Percentiles rank a stretch among this genome's conserved stretches.
Conservation (phyloP, 2,113 vertebrate species). For the Sardina pilchardus region DNA sequence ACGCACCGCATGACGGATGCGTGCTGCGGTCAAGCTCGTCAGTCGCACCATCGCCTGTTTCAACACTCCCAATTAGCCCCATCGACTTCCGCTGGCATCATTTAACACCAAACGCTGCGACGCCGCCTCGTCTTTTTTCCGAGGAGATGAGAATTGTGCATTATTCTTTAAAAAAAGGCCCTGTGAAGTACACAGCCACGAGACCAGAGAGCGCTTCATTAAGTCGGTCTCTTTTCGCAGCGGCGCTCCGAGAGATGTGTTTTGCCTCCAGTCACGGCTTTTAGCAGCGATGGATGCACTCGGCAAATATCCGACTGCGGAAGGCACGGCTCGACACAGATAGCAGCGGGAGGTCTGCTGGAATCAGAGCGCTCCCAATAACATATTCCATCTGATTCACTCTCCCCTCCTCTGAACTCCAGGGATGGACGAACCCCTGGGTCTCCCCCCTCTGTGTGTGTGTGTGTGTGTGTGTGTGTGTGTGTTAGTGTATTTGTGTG, state of each 20-base stretch:
- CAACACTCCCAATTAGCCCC: not conserved
- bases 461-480: not conserved
- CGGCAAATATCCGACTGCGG: not conserved
- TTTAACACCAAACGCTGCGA: not conserved
- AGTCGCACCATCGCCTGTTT: not conserved
- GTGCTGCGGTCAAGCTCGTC: not conserved
- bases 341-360: not conserved
- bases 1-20: not conserved
- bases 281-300: not conserved
- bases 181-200: not conserved
- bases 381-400: not conserved
- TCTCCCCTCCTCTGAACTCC: not conserved
- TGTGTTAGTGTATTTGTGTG: not conserved
- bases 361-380: not conserved
- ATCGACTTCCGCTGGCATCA: not conserved
- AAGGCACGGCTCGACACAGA: not conserved
- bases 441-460: not conserved
- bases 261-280: not conserved
- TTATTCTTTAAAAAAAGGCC: not conserved
- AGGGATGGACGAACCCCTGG: not conserved
- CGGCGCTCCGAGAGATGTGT: not conserved
- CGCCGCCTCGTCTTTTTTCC: not conserved
- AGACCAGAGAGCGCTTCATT: not conserved
- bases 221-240: not conserved
- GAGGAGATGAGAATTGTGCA: not conserved